Evolutionary conservation across 37 sponge, comb jelly and placozoan species (phyloP), one percentile per base, ranked within the genome.

Genomic region (Oopsacas minuta): DNA sequence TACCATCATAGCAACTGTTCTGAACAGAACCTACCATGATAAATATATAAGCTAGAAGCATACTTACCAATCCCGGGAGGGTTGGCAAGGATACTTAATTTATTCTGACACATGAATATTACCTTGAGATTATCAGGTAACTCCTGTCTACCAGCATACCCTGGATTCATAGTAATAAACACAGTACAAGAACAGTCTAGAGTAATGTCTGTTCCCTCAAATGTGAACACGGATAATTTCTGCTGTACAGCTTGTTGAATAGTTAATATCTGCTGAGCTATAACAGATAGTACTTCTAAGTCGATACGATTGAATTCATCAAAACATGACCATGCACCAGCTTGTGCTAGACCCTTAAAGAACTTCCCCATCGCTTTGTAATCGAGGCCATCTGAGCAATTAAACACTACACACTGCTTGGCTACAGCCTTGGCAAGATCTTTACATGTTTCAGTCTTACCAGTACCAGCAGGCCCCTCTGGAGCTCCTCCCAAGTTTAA

Each of bases 381-480:
- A 86, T 97, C 97, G 86, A 97, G 91, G 0, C 97, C 97, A 92
- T 97, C 97, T 28, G 97, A 97, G 85, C 97, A 97, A 91, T 97
- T 97, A 92, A 97, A 97, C 82, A 97, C 97, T 37, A 97, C 97
- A 91, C 97, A 97, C 92, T 89, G 97, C 75, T 97, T 97, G 49
- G 97, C 97, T n/a, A 97, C 95, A n/a, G 97, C 97, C 88, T 97
- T 97, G 38, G 97, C 97, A 81, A 97, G 82, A 85, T 97, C 97
- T 52, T 97, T 97, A 81, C 93, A 93, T 0, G 99, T 97, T 85
- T 97, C 99, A 1, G 99, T 97, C 84, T 97, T 97, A 15, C 88
- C 85, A 37, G 39, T 37, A 25, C 99, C 99, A 75, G 99, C 99
- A 23, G 99, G 99, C 7, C 99, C 99, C 84, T 94, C 99, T 23